These are phyloP conservation scores for Oryzias woworae DNA, from an alignment of 2,113 vertebrate genomes.

Conservation along the genomic window DNA sequence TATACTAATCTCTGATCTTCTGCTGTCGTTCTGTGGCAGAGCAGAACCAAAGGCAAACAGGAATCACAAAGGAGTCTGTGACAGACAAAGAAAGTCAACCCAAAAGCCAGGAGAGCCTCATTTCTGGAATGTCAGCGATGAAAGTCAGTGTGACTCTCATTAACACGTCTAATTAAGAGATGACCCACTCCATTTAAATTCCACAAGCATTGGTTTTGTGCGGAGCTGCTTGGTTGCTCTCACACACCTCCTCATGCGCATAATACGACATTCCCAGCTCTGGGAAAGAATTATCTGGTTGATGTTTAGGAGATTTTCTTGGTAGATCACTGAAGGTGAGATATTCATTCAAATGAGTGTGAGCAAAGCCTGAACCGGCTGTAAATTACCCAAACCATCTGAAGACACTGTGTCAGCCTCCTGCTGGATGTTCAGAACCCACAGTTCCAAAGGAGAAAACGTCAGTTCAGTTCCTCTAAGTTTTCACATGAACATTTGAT, in stretches of 20 bases:
- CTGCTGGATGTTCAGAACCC: not conserved
- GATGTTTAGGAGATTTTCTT: conserved; percentile 19
- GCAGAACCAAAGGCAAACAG: not conserved
- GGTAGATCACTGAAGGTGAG: conserved; percentile 16
- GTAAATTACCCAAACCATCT: conserved; percentile 10
- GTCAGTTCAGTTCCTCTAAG: too few relatives aligned
- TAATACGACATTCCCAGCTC: conserved; percentile 17
- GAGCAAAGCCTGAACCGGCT: conserved; percentile 14
- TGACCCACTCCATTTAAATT: not conserved
- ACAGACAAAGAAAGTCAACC: not conserved
- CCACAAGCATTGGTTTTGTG: not conserved
- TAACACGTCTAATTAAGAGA: not conserved
- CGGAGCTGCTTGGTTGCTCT: not conserved
- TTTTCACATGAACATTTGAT: too few relatives aligned
- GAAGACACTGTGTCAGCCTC: not conserved
- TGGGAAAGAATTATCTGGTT: conserved; percentile 11
- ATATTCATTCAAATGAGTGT: too few relatives aligned
- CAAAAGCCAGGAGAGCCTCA: not conserved
- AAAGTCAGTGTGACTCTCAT: not conserved
- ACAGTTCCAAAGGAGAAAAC: not conserved
- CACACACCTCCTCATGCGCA: conserved; percentile 14
- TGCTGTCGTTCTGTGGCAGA: not conserved
- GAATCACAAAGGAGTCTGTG: not conserved
- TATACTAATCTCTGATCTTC: conserved; percentile 15
- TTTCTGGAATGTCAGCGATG: not conserved